phyloP scores from a whole-genome alignment of 2,113 vertebrate genomes.

The Tachycineta bicolor region DNA sequence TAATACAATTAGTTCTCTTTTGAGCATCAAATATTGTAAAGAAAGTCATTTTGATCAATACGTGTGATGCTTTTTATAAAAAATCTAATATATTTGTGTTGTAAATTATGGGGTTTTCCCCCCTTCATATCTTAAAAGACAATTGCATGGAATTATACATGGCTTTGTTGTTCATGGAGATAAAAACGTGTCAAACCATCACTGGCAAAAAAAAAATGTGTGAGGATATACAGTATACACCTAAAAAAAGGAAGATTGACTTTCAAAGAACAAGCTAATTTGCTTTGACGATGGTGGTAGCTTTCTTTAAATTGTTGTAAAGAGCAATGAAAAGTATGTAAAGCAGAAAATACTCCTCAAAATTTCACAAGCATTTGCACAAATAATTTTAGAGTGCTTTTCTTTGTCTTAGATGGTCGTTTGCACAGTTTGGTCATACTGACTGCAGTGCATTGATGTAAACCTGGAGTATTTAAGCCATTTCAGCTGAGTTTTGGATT shows the following conservation, averaged over 20 bases:
- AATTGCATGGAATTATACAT: constrained; percentile 70
- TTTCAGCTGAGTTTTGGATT: neutral
- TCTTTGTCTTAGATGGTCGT: neutral
- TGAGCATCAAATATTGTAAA: constrained; percentile 71
- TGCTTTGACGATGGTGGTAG: constrained; percentile 62
- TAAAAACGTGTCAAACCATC: constrained; percentile 72
- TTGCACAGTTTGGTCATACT: neutral
- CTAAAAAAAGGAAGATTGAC: constrained; percentile 64
- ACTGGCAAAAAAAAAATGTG: constrained; percentile 60
- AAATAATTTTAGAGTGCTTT: constrained; percentile 4
- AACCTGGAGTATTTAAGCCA: neutral
- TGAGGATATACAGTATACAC: constrained; percentile 53
- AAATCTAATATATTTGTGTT: constrained; percentile 70
- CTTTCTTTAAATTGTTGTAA: constrained; percentile 60
- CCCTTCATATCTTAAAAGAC: constrained; percentile 71
- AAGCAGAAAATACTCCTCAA: constrained; percentile 1
- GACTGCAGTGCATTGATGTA: neutral
- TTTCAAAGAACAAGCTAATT: constrained; percentile 74
- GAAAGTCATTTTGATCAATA: constrained; percentile 76
- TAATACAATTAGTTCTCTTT: constrained; percentile 70
- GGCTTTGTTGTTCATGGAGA: constrained; percentile 71
- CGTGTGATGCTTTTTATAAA: constrained; percentile 68
- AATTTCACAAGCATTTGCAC: constrained; percentile 7
- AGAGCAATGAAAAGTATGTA: constrained; percentile 27
- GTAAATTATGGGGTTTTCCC: constrained; percentile 66